A percentile compares a stretch with the other conserved stretches of the same genome.
phyloP scores from a whole-genome alignment of 2,797 vertebrate genomes.

The Merluccius polli region DNA sequence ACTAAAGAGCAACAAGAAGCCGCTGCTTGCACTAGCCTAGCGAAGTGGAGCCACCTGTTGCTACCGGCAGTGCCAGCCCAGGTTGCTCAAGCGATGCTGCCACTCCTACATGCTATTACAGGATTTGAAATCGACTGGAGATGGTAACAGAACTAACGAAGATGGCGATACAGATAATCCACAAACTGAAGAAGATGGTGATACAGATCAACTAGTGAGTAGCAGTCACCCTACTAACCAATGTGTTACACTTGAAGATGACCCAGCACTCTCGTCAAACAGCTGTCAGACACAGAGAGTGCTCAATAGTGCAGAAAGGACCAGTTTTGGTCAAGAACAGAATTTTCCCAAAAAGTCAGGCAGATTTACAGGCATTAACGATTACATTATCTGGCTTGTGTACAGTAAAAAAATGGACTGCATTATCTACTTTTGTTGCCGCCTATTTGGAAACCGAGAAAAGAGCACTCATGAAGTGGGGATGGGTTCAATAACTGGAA shows the following conservation, averaged over 20 bases:
- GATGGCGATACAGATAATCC: no score
- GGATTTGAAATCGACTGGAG: no score
- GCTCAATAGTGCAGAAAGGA: not conserved
- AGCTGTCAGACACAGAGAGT: not conserved
- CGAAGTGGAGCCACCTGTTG: no score
- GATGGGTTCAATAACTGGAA: conserved; percentile 19
- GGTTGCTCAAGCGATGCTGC: no score
- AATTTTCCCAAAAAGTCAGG: not conserved
- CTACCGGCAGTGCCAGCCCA: no score
- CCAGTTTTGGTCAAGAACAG: not conserved
- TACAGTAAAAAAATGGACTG: conserved; percentile 11
- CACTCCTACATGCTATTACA: no score
- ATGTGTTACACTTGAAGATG: not conserved
- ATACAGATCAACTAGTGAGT: no score
- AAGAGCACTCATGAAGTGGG: conserved; percentile 2
- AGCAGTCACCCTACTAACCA: no score
- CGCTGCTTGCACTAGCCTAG: no score
- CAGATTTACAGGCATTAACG: not conserved
- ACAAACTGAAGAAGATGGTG: no score
- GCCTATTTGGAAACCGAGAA: not conserved
- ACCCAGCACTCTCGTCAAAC: not conserved
- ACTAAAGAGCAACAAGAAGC: no score
- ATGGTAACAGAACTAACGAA: no score
- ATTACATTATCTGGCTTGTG: conserved; percentile 4
- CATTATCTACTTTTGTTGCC: conserved; percentile 25